phyloP scores from a whole-genome alignment of 2,797 vertebrate genomes.

The Chloroceryle inda region DNA sequence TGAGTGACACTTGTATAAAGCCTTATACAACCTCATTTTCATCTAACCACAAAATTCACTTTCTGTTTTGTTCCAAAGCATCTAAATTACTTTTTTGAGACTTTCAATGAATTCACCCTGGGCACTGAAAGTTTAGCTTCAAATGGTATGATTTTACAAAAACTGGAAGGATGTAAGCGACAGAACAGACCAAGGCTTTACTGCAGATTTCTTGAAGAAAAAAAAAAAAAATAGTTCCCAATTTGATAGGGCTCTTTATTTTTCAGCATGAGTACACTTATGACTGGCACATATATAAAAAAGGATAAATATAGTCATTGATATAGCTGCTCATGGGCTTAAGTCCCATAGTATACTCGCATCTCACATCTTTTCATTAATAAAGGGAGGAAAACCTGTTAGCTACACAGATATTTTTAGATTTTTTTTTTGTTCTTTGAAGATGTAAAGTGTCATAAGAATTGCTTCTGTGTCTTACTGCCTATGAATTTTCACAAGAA shows the following conservation, averaged over 20 bases:
- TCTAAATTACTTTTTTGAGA: neutral
- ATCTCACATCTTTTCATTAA: neutral
- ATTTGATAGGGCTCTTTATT: neutral
- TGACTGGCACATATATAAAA: neutral
- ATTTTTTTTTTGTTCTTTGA: neutral
- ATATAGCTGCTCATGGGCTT: neutral
- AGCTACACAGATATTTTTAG: neutral
- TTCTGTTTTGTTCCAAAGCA: neutral
- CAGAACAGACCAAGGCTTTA: neutral
- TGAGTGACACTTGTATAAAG: neutral
- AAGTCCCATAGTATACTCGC: neutral
- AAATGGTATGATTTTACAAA: neutral
- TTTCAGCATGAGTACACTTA: neutral
- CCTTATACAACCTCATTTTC: neutral
- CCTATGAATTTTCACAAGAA: neutral
- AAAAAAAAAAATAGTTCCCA: neutral
- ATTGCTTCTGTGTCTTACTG: neutral
- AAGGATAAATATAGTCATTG: neutral
- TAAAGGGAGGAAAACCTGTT: neutral
- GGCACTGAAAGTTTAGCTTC: neutral
- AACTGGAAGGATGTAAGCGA: neutral
- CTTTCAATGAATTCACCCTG: neutral
- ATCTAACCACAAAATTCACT: neutral
- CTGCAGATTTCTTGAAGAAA: neutral
- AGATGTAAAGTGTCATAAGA: neutral